Percentiles rank a stretch among this genome's conserved stretches.
Conservation (phyloP, 2,113 vertebrate genomes). For the Cryptoleucopteryx plumbea region DNA sequence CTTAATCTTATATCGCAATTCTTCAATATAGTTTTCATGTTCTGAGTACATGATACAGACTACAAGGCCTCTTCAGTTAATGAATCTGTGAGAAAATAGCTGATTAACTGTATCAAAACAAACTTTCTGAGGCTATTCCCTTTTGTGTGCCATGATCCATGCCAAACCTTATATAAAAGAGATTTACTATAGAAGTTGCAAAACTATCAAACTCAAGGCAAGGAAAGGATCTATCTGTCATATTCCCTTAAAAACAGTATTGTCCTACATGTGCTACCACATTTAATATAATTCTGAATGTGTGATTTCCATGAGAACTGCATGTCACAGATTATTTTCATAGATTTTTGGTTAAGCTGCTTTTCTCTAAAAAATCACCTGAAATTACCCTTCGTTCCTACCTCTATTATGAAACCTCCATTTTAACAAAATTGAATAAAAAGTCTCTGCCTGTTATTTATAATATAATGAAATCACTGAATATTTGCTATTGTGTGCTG, state of each 20-base stretch:
- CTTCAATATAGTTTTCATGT: neutral
- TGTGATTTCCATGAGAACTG: neutral
- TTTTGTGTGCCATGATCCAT: neutral
- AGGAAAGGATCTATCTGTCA: neutral
- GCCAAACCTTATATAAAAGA: neutral
- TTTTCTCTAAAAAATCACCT: neutral
- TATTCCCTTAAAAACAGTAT: neutral
- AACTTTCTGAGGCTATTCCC: neutral
- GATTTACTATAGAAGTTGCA: neutral
- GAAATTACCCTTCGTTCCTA: neutral
- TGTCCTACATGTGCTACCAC: neutral
- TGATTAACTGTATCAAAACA: neutral
- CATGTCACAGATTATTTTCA: neutral
- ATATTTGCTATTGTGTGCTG: neutral
- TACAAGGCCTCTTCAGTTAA: neutral
- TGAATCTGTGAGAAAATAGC: neutral
- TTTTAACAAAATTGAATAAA: neutral
- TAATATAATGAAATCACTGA: neutral
- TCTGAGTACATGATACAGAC: neutral
- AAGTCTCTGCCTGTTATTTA: neutral
- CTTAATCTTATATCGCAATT: neutral
- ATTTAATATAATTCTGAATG: neutral
- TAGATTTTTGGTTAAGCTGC: neutral
- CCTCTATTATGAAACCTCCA: neutral
- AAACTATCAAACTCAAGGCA: neutral